A percentile compares a stretch with the other conserved stretches of the same genome.
Evolutionary conservation across 2,888 invertebrate genomes (phyloP).

Genomic region (Polyommatus iphigenia): DNA sequence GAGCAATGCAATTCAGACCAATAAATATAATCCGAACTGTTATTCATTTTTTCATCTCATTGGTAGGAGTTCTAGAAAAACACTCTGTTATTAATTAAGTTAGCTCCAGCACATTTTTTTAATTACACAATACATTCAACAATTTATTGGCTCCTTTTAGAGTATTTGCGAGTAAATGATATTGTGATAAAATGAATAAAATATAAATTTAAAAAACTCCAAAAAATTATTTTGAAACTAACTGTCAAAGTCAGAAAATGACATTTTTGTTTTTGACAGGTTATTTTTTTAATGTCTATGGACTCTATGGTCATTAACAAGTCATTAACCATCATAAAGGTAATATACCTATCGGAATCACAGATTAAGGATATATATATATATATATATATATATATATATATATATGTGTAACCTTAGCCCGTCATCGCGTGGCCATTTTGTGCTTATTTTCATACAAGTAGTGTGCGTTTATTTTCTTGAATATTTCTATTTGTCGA

Average conservation of each 20-base stretch:
- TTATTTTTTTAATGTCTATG: too few relatives aligned
- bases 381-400: too few relatives aligned
- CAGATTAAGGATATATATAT: too few relatives aligned
- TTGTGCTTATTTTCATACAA: too few relatives aligned
- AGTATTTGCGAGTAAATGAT: not conserved
- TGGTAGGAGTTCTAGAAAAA: not conserved
- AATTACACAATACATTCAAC: not conserved
- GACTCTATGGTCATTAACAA: too few relatives aligned
- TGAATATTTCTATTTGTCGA: too few relatives aligned
- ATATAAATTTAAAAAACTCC: not conserved
- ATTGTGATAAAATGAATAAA: not conserved
- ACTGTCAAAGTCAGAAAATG: not conserved
- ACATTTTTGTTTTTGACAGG: too few relatives aligned
- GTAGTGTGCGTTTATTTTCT: too few relatives aligned
- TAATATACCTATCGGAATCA: too few relatives aligned
- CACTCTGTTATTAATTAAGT: not conserved
- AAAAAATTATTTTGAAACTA: not conserved
- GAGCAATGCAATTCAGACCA: slow-evolving; percentile 81
- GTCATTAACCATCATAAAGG: too few relatives aligned
- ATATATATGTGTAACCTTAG: too few relatives aligned
- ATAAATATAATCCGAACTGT: slow-evolving; percentile 66
- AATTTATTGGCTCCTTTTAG: not conserved
- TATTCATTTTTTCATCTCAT: slow-evolving; percentile 68
- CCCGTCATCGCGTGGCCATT: too few relatives aligned
- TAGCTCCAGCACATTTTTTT: not conserved